These are phyloP conservation scores for Drosophila percnosoma DNA, from an alignment of 2,888 invertebrate species.

Conservation along the genomic window DNA sequence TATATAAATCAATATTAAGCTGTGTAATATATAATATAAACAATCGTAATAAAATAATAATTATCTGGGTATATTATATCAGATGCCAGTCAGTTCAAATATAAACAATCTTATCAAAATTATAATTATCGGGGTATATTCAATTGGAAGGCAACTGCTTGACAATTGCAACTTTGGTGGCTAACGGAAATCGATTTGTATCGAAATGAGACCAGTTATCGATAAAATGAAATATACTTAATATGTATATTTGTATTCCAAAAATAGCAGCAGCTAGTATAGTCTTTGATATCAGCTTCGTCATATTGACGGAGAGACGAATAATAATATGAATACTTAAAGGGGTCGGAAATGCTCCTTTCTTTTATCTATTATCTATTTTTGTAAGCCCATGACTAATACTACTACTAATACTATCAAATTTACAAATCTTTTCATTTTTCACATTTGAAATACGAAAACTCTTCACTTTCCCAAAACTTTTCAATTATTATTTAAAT, in stretches of 20 bases:
- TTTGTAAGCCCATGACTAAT: neutral
- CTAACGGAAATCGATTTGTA: neutral
- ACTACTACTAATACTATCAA: neutral
- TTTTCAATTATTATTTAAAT: neutral
- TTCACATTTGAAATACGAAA: neutral
- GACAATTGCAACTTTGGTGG: neutral
- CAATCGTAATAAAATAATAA: neutral
- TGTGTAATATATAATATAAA: neutral
- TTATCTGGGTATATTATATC: neutral
- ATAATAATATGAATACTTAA: too few species aligned
- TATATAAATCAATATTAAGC: neutral
- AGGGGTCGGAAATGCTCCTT: rapidly evolving
- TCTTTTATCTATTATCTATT: neutral
- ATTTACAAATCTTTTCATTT: neutral
- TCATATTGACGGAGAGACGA: too few species aligned
- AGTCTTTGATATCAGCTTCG: neutral
- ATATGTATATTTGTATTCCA: neutral
- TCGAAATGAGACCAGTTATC: neutral
- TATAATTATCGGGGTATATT: neutral
- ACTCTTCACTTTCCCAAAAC: neutral
- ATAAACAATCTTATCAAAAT: neutral
- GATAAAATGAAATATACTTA: neutral
- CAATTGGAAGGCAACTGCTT: neutral
- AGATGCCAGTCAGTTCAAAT: neutral
- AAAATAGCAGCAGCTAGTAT: neutral